A percentile compares a stretch with the other conserved stretches of the same genome.
Evolutionary conservation across 2,888 invertebrate species (phyloP).

Genomic region (Nineta flava): DNA sequence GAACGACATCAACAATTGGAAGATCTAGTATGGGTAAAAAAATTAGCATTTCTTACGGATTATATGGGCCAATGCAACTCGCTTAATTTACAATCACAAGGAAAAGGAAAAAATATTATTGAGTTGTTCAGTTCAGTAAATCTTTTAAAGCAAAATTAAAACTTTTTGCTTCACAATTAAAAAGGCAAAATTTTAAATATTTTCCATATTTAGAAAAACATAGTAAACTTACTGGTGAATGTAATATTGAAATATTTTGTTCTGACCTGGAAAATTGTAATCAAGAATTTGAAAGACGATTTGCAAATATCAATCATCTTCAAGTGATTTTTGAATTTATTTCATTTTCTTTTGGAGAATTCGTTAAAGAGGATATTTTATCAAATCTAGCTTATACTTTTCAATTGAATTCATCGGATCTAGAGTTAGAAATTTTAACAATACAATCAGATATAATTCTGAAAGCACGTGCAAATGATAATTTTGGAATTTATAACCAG

Average conservation of each 20-base stretch:
- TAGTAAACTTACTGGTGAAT: no score
- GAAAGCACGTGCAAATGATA: no score
- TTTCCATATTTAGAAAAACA: no score
- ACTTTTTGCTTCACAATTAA: no score
- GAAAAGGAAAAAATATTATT: background rate
- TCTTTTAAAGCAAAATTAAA: no score
- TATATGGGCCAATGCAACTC: background rate
- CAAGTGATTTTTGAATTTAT: background rate
- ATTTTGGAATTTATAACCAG: no score
- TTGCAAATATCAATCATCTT: background rate
- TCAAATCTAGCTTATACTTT: background rate
- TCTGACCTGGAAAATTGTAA: background rate
- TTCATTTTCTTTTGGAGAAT: background rate
- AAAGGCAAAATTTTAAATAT: no score
- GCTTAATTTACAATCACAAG: background rate
- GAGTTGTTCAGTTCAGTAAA: no score
- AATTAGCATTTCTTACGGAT: background rate
- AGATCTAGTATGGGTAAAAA: background rate
- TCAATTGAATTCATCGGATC: no score
- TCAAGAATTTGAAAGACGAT: background rate
- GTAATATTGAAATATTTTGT: no score
- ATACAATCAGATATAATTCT: no score
- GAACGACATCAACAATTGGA: background rate
- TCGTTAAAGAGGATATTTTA: background rate
- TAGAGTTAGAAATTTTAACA: no score